These are phyloP conservation scores for Ecliptopera silaceata DNA, from an alignment of 2,888 invertebrate species.

Conservation along the genomic window DNA sequence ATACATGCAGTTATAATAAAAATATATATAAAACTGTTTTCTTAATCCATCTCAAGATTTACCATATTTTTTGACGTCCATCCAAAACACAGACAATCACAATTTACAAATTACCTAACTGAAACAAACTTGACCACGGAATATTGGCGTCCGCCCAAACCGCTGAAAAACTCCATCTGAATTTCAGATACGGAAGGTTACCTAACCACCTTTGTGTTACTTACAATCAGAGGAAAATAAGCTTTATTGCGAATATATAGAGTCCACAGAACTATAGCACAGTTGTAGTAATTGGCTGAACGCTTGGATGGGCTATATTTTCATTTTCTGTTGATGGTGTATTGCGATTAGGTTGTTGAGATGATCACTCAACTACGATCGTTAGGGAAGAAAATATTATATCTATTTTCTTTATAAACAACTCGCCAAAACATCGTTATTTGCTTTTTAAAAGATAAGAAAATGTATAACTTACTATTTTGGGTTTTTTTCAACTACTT, in stretches of 20 bases:
- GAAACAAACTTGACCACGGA: slow-evolving; percentile 61
- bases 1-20: no score
- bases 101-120: slow-evolving; percentile 64
- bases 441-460: not conserved
- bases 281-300: slow-evolving; percentile 54
- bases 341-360: slow-evolving; percentile 39
- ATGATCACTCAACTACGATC: slow-evolving; percentile 33
- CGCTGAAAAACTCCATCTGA: slow-evolving; percentile 63
- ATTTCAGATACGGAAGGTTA: slow-evolving; percentile 61
- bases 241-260: slow-evolving; percentile 9
- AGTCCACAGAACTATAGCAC: slow-evolving; percentile 6
- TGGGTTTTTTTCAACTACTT: no score
- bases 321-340: slow-evolving; percentile 50
- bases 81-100: slow-evolving; percentile 42
- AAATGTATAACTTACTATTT: no score
- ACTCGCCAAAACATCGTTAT: not conserved
- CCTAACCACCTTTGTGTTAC: slow-evolving; percentile 43
- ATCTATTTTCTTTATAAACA: not conserved
- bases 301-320: slow-evolving; percentile 55
- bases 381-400: slow-evolving; percentile 6
- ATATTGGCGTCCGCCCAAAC: slow-evolving; percentile 62
- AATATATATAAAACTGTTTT: no score
- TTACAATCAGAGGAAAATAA: slow-evolving; percentile 25
- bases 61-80: slow-evolving; percentile 34
- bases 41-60: not conserved